Conservation (phyloP, 1,140 invertebrate species). For the Grapholita molesta region DNA sequence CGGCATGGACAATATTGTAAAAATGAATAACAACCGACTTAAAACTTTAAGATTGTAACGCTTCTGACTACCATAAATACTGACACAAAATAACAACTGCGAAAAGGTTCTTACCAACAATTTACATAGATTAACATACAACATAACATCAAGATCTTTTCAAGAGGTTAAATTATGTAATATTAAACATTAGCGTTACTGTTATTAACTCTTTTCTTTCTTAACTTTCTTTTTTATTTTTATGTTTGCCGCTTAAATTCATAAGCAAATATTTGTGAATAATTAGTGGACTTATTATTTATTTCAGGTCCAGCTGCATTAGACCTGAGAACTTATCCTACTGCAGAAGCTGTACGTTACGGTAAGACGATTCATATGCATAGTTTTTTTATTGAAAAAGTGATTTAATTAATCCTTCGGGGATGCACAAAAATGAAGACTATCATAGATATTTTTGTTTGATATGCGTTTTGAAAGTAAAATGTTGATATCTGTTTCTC, state of each 20-base stretch:
- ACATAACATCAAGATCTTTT: too few relatives aligned
- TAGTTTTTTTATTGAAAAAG: background rate
- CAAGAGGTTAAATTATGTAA: too few relatives aligned
- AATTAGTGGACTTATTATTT: background rate
- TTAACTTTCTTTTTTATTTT: too few relatives aligned
- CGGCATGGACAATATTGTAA: conserved; percentile 9
- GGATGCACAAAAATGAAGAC: background rate
- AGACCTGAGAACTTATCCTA: conserved; percentile 86
- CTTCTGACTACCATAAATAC: background rate
- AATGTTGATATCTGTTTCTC: background rate
- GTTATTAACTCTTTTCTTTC: too few relatives aligned
- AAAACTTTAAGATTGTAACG: background rate
- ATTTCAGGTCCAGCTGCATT: conserved; percentile 58
- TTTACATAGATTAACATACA: too few relatives aligned
- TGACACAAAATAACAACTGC: background rate
- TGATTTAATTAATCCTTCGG: background rate
- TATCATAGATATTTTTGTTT: background rate
- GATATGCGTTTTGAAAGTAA: background rate
- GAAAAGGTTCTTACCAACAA: background rate
- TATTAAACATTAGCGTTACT: too few relatives aligned
- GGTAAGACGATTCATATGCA: conserved; percentile 79
- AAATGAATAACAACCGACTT: background rate
- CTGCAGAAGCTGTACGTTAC: conserved; percentile 87
- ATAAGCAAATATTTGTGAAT: too few relatives aligned
- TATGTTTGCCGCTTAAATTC: too few relatives aligned